A percentile compares a stretch with the other conserved stretches of the same genome.
Evolutionary conservation across 2,797 vertebrate species (phyloP).

Genomic region (Lepus oiostolus): DNA sequence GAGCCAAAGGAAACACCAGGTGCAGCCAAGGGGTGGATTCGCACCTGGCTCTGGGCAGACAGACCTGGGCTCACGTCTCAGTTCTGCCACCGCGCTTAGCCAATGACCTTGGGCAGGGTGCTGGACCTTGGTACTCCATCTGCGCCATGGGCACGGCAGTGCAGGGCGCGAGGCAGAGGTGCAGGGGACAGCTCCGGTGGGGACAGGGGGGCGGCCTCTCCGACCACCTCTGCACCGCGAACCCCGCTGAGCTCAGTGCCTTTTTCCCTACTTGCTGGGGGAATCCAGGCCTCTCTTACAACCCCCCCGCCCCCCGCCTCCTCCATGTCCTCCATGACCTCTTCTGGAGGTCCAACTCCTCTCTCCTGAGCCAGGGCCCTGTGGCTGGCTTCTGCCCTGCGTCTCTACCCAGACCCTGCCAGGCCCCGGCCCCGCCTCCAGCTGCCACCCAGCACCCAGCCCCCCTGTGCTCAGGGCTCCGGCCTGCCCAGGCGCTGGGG

Average conservation of each 20-base stretch:
- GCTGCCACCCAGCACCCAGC: fast-evolving
- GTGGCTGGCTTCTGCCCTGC: not conserved
- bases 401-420: not conserved
- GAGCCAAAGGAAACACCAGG: not conserved
- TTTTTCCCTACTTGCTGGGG: not conserved
- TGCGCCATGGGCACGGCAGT: not conserved
- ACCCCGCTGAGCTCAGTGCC: too few relatives aligned
- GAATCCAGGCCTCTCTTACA: not conserved
- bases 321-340: not conserved
- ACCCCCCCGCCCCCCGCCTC: not conserved
- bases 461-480: not conserved
- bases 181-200: too few relatives aligned
- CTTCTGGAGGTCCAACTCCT: not conserved
- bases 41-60: not conserved
- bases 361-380: not conserved
- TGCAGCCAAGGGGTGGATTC: not conserved
- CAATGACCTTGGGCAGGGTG: not conserved
- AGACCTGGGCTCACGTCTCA: not conserved
- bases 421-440: too few relatives aligned
- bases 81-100: not conserved
- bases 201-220: fast-evolving
- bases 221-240: fast-evolving
- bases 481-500: not conserved
- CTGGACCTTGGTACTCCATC: not conserved
- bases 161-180: too few relatives aligned